phyloP scores from a whole-genome alignment of 2,113 vertebrate genomes.

The Callithrix jacchus region DNA sequence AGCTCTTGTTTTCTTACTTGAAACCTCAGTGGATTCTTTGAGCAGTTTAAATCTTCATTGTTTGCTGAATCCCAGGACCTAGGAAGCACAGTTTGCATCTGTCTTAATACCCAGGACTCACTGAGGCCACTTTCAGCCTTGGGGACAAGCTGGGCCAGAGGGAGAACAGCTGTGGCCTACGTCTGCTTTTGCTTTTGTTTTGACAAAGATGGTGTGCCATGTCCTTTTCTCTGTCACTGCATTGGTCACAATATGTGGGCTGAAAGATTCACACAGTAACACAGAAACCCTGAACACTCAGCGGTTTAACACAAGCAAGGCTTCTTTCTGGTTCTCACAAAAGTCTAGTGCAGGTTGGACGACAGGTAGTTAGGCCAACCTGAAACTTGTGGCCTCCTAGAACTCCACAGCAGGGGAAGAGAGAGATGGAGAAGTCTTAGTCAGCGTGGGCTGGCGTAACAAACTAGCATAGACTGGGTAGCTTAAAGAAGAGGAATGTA shows the following conservation, averaged over 20 bases:
- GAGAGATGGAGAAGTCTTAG: background rate
- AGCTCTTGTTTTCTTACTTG: constrained; percentile 43
- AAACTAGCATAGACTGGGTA: background rate
- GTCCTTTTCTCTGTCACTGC: background rate
- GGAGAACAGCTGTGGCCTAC: background rate
- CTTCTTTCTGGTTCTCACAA: background rate
- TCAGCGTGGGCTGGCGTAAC: background rate
- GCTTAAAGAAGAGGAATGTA: background rate
- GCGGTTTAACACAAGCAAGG: background rate
- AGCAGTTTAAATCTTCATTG: background rate
- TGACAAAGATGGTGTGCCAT: background rate
- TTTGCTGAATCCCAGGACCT: background rate
- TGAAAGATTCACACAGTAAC: background rate
- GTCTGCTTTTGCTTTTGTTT: background rate
- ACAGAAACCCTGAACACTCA: background rate
- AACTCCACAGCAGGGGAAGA: background rate
- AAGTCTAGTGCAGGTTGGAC: background rate
- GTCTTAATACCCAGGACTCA: background rate
- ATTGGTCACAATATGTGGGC: background rate
- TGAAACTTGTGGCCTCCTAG: background rate
- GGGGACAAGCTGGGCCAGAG: background rate
- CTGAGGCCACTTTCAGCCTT: background rate
- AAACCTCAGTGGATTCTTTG: background rate
- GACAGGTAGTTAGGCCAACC: background rate
- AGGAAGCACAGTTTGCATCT: background rate